phyloP scores from a whole-genome alignment of 2,888 invertebrate species.

The Aphrophora alni region DNA sequence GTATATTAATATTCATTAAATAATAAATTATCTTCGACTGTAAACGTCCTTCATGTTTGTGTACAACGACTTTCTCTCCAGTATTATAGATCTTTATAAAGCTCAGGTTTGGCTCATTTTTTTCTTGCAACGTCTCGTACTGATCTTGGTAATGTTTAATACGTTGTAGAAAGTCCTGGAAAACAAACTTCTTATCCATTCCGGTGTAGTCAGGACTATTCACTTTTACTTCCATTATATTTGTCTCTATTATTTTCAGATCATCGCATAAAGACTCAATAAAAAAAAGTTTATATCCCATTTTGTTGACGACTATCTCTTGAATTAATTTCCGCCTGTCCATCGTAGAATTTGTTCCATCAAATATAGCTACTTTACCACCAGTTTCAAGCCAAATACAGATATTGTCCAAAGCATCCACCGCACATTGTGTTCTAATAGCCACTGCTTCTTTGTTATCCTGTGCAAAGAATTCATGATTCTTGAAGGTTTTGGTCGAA shows the following conservation, averaged over 20 bases:
- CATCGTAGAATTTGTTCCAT: slow-evolving; percentile 97
- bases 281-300: slow-evolving; percentile 96
- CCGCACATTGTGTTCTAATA: slow-evolving; percentile 92
- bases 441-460: slow-evolving; percentile 97
- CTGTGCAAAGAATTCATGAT: slow-evolving; percentile 96
- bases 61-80: slow-evolving; percentile 89
- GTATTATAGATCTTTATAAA: slow-evolving; percentile 98
- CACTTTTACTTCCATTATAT: slow-evolving; percentile 97
- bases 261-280: slow-evolving; percentile 98
- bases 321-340: slow-evolving; percentile 88
- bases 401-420: slow-evolving; percentile 93
- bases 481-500: slow-evolving; percentile 92
- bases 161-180: slow-evolving; percentile 82
- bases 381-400: slow-evolving; percentile 85
- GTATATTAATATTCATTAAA: slow-evolving; percentile 99
- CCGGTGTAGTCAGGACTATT: slow-evolving; percentile 97
- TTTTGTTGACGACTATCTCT: slow-evolving; percentile 86
- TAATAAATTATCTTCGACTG: slow-evolving; percentile 98
- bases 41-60: slow-evolving; percentile 95
- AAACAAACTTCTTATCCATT: slow-evolving; percentile 91
- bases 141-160: slow-evolving; percentile 95
- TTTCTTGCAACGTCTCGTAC: slow-evolving; percentile 92
- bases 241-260: slow-evolving; percentile 94
- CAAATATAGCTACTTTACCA: slow-evolving; percentile 97
- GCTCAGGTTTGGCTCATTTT: slow-evolving; percentile 79